phyloP scores from a whole-genome alignment of 1,140 invertebrate genomes.

The Arctopsyche grandis region DNA sequence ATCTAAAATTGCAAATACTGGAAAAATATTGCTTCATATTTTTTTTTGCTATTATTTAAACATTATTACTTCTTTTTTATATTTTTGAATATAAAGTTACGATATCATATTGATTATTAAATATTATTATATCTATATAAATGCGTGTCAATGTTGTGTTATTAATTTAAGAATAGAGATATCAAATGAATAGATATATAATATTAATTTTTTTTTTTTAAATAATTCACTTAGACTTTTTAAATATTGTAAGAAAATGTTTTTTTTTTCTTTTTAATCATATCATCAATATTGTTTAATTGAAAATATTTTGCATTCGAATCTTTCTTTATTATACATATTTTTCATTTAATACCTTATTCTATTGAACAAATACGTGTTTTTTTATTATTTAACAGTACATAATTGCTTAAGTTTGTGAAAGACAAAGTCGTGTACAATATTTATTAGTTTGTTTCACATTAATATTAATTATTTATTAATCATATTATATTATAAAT shows the following conservation, averaged over 20 bases:
- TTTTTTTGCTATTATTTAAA: not conserved
- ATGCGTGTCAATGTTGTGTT: not conserved
- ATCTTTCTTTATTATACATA: too few relatives aligned
- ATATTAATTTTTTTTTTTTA: not conserved
- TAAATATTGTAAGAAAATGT: too few relatives aligned
- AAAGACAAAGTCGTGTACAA: not conserved
- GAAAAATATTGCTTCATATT: constrained; percentile 41
- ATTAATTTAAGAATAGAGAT: too few relatives aligned
- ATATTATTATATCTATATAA: too few relatives aligned
- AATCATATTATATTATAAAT: not conserved
- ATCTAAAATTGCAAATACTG: constrained; percentile 39
- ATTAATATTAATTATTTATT: not conserved
- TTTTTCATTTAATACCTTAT: not conserved
- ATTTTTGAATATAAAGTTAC: not conserved
- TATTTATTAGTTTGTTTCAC: not conserved
- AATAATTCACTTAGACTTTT: too few relatives aligned
- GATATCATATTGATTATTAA: too few relatives aligned
- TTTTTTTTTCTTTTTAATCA: not conserved
- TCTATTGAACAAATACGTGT: not conserved
- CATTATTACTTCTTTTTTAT: not conserved
- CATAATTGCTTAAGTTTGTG: not conserved
- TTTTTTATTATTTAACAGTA: too few relatives aligned
- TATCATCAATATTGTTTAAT: too few relatives aligned
- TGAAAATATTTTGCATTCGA: too few relatives aligned
- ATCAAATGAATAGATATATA: constrained; percentile 17